Evolutionary conservation across 2,888 invertebrate genomes (phyloP).

Genomic region (Nomada ferruginata): DNA sequence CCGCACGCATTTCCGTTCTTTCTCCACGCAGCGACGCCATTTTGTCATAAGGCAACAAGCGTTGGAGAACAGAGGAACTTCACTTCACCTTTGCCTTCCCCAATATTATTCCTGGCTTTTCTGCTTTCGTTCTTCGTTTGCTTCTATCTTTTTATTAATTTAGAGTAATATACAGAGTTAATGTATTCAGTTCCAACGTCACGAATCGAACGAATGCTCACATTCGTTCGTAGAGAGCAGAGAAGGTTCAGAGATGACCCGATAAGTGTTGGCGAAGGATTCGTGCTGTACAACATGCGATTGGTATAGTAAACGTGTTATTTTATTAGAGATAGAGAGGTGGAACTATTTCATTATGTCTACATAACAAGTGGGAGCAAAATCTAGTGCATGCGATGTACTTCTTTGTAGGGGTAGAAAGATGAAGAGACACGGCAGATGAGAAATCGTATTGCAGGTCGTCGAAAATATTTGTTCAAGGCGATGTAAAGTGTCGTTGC

Average conservation of each 20-base stretch:
- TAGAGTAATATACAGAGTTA: not conserved
- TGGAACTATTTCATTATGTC: too few species aligned
- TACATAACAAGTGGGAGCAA: not conserved
- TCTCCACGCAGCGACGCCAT: constrained; percentile 33
- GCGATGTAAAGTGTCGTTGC: too few species aligned
- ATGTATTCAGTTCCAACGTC: constrained; percentile 15
- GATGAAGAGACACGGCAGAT: too few species aligned
- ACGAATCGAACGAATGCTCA: not conserved
- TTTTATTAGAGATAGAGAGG: too few species aligned
- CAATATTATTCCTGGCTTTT: not conserved
- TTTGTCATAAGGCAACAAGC: constrained; percentile 30
- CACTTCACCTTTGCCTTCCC: constrained; percentile 21
- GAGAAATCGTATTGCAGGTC: too few species aligned
- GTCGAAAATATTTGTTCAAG: too few species aligned
- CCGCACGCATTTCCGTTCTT: constrained; percentile 58
- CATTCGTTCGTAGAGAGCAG: constrained; percentile 10
- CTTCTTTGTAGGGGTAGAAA: too few species aligned
- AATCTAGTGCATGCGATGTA: too few species aligned
- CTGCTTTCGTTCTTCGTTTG: not conserved
- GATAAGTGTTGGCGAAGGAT: constrained; percentile 9
- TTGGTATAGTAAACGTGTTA: constrained; percentile 1
- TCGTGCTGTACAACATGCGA: not conserved
- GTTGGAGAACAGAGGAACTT: constrained; percentile 38
- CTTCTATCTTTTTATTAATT: not conserved
- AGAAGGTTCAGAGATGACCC: not conserved